Conservation (phyloP, 2,113 vertebrate genomes). For the Oxyruncus cristatus region DNA sequence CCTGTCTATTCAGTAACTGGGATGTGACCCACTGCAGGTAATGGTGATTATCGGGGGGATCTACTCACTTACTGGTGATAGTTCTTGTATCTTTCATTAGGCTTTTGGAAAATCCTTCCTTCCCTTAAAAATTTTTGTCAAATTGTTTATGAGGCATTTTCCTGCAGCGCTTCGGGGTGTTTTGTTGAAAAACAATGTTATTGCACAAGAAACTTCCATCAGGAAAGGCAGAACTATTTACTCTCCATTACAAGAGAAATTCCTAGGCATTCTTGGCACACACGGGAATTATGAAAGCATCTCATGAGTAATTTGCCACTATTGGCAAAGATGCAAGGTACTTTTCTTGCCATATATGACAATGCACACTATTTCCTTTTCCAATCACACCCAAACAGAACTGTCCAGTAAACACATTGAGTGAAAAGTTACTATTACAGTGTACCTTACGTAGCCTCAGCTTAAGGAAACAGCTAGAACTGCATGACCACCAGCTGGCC, state of each 20-base stretch:
- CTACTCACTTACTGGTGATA: neutral
- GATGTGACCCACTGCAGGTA: neutral
- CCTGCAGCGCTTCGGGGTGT: neutral
- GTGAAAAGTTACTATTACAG: neutral
- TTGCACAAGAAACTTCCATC: neutral
- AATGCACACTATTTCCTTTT: neutral
- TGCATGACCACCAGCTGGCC: neutral
- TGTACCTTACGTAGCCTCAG: fast-evolving
- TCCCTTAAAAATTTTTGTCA: neutral
- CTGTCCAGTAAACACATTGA: neutral
- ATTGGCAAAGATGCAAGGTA: neutral
- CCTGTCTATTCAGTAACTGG: neutral
- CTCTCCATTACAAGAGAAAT: neutral
- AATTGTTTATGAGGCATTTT: neutral
- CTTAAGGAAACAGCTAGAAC: neutral
- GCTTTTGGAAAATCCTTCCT: neutral
- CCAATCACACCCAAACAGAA: neutral
- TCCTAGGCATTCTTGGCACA: neutral
- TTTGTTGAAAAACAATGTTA: neutral
- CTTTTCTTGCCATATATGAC: neutral
- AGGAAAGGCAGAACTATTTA: neutral
- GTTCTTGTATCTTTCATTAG: neutral
- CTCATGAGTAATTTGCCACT: neutral
- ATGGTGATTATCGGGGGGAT: neutral
- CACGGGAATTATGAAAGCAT: neutral